These are phyloP conservation scores for Dromiciops gliroides DNA, from an alignment of 2,113 vertebrate species.

Conservation along the genomic window DNA sequence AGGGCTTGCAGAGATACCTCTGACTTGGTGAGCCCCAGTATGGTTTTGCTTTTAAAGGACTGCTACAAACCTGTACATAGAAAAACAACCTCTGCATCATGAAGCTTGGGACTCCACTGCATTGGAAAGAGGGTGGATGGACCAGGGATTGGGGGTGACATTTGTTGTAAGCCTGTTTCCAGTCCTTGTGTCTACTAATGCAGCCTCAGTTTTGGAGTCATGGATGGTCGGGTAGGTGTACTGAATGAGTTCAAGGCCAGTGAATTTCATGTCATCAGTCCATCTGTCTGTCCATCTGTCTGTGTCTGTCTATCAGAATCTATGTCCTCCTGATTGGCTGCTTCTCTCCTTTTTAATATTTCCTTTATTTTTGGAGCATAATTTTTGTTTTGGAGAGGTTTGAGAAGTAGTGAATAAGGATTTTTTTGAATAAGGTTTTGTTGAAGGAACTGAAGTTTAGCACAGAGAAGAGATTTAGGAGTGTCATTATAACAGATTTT, in stretches of 20 bases:
- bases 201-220: not conserved
- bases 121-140: not conserved
- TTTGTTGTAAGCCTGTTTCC: not conserved
- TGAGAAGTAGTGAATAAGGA: not conserved
- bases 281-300: not conserved
- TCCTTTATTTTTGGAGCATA: not conserved
- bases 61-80: not conserved
- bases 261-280: not conserved
- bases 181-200: not conserved
- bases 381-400: not conserved
- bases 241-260: not conserved
- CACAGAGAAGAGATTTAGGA: not conserved
- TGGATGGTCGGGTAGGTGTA: not conserved
- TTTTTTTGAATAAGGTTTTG: not conserved
- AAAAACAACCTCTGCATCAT: not conserved
- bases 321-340: too few species aligned
- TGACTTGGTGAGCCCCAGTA: not conserved
- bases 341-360: not conserved
- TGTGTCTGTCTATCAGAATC: too few species aligned
- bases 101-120: not conserved
- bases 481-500: not conserved
- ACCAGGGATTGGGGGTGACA: not conserved
- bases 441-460: not conserved
- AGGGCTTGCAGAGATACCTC: not conserved
- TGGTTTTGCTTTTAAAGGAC: not conserved